phyloP scores from a whole-genome alignment of 2,797 vertebrate genomes.

The Oreochromis mossambicus region DNA sequence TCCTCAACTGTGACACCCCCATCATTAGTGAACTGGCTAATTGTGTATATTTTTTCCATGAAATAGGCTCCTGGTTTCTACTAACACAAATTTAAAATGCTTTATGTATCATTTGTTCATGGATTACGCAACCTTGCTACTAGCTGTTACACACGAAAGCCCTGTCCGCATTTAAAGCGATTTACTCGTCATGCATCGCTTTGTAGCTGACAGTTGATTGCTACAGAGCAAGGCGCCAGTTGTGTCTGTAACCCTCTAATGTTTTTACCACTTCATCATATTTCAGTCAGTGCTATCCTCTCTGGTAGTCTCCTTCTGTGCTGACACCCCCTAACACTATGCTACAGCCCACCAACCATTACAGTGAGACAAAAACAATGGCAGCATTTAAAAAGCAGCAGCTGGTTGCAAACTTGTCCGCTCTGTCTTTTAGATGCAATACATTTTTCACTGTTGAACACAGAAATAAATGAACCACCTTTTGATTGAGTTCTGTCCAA shows the following conservation, averaged over 20 bases:
- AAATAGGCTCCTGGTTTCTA: background rate
- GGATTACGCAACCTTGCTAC: background rate
- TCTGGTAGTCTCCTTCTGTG: background rate
- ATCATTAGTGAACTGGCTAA: background rate
- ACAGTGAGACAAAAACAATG: background rate
- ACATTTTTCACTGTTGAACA: accelerated
- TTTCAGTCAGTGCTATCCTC: background rate
- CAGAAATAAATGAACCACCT: background rate
- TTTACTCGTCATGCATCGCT: accelerated
- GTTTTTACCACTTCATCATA: background rate
- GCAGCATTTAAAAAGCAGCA: background rate
- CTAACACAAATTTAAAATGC: background rate
- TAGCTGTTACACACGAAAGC: background rate
- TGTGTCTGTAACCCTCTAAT: background rate
- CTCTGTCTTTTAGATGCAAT: background rate
- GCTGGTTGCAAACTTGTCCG: background rate
- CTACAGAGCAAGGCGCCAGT: background rate
- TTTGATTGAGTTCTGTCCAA: background rate
- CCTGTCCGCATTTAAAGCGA: accelerated
- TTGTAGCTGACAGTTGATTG: background rate
- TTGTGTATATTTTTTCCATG: background rate
- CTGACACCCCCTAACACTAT: background rate
- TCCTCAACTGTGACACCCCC: background rate
- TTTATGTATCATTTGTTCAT: background rate
- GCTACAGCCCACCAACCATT: background rate